Percentiles rank a stretch among this genome's conserved stretches.
These are phyloP conservation scores for Apistogramma diplotaenia DNA, from an alignment of 2,113 vertebrate genomes.

Conservation along the genomic window DNA sequence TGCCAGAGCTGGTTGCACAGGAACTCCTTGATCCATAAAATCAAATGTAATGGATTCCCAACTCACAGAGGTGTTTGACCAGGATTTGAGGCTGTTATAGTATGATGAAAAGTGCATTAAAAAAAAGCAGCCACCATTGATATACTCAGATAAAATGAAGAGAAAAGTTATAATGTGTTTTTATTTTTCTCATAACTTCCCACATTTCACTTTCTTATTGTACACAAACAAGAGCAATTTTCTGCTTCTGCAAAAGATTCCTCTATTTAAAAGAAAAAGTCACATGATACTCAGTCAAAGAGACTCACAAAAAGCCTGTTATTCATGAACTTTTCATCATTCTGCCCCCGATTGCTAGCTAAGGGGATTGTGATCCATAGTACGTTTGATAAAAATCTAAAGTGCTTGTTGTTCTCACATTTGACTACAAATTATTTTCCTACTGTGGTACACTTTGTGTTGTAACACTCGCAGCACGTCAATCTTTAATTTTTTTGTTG, in stretches of 20 bases:
- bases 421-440: conserved; percentile 1
- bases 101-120: conserved; percentile 50
- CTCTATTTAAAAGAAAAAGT: conserved; percentile 9
- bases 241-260: not conserved
- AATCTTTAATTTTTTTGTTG: not conserved
- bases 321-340: conserved; percentile 31
- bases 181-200: conserved; percentile 18
- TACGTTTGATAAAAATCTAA: conserved; percentile 39
- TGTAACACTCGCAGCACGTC: not conserved
- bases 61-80: conserved; percentile 64
- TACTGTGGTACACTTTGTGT: not conserved
- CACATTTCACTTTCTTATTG: not conserved
- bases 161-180: conserved; percentile 7
- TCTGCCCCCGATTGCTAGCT: not conserved
- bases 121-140: conserved; percentile 10
- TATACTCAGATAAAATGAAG: conserved; percentile 23
- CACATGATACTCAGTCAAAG: not conserved
- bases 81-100: conserved; percentile 37
- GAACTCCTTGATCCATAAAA: conserved; percentile 73
- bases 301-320: conserved; percentile 22
- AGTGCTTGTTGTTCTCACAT: conserved; percentile 8
- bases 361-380: conserved; percentile 23
- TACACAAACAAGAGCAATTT: not conserved
- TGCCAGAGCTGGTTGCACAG: conserved; percentile 53
- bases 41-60: conserved; percentile 68